A percentile compares a stretch with the other conserved stretches of the same genome.
Conservation (phyloP, 2,113 vertebrate genomes). For the Plestiodon gilberti region DNA sequence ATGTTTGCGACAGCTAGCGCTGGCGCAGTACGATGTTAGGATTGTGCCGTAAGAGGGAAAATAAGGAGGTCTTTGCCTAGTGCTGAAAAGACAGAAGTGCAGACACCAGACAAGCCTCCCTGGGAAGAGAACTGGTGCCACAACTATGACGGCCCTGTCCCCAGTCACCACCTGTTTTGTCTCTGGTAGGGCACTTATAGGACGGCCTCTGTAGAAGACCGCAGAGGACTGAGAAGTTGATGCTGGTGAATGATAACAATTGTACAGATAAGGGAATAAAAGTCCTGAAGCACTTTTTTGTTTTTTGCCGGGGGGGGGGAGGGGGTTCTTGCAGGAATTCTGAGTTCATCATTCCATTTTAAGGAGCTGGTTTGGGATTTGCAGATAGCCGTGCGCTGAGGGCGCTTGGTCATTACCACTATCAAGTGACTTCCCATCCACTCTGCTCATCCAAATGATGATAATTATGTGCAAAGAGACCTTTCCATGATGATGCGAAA, state of each 20-base stretch:
- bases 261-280: not conserved
- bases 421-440: not conserved
- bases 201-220: too few relatives aligned
- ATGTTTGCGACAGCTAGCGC: too few relatives aligned
- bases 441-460: not conserved
- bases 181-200: too few relatives aligned
- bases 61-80: too few relatives aligned
- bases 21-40: too few relatives aligned
- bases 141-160: too few relatives aligned
- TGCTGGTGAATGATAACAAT: not conserved
- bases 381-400: not conserved
- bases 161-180: too few relatives aligned
- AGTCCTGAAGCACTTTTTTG: not conserved
- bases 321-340: not conserved
- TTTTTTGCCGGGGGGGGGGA: not conserved
- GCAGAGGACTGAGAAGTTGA: not conserved
- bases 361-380: not conserved
- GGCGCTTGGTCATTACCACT: not conserved
- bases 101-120: too few relatives aligned
- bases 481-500: not conserved
- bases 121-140: too few relatives aligned
- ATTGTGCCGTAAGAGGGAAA: too few relatives aligned
- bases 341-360: not conserved
- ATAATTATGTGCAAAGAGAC: not conserved
- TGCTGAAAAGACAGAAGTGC: too few relatives aligned